Conservation (phyloP, 2,797 vertebrate genomes). For the Lacerta viridis region DNA sequence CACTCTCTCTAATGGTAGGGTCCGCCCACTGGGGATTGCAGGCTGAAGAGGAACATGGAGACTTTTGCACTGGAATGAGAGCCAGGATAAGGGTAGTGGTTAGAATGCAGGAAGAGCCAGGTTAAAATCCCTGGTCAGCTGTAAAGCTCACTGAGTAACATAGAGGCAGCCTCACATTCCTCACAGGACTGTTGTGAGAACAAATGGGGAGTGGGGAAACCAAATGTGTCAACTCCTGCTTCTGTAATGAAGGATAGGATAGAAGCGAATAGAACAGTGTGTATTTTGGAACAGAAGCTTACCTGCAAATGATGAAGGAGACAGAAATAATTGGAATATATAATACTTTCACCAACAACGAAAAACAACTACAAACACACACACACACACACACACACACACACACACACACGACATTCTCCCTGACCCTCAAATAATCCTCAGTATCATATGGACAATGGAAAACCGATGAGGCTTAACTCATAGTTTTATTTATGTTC, state of each 20-base stretch:
- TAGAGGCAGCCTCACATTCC: not conserved
- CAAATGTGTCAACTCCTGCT: not conserved
- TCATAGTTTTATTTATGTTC: conserved; percentile 3
- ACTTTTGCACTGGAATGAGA: not conserved
- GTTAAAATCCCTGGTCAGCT: not conserved
- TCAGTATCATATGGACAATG: not conserved
- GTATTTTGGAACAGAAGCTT: not conserved
- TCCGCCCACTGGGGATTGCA: not conserved
- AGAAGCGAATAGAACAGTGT: not conserved
- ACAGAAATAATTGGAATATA: not conserved
- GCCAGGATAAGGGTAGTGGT: not conserved
- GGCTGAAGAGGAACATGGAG: not conserved
- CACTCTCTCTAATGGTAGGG: too few relatives aligned
- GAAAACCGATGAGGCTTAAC: not conserved
- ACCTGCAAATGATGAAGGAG: not conserved
- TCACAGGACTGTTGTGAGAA: not conserved
- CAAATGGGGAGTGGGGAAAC: not conserved
- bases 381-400: too few relatives aligned
- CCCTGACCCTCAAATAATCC: not conserved
- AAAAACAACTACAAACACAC: not conserved
- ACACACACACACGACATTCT: not conserved
- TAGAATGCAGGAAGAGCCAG: not conserved
- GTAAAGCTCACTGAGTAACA: not conserved
- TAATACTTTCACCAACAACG: not conserved
- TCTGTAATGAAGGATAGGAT: not conserved